Evolutionary conservation across 2,888 invertebrate species (phyloP).

Genomic region (Ochropleura plecta): DNA sequence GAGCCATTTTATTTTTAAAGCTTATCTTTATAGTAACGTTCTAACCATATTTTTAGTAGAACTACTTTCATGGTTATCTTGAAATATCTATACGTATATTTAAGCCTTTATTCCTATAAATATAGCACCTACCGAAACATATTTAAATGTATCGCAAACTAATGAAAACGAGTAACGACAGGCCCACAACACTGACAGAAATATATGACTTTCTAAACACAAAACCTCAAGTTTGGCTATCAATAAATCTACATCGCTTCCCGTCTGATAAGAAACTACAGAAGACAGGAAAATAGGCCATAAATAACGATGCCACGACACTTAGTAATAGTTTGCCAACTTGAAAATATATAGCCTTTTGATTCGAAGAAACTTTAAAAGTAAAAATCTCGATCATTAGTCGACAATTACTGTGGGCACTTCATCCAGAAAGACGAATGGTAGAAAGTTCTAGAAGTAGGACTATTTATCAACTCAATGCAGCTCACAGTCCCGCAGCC

Average conservation of each 20-base stretch:
- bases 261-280: slow-evolving; percentile 62
- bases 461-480: slow-evolving; percentile 68
- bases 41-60: slow-evolving; percentile 12
- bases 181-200: slow-evolving; percentile 24
- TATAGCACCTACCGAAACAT: neutral
- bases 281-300: slow-evolving; percentile 45
- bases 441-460: slow-evolving; percentile 66
- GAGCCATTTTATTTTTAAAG: slow-evolving; percentile 40
- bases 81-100: neutral
- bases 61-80: slow-evolving; percentile 3
- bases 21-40: slow-evolving; percentile 36
- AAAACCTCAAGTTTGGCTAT: slow-evolving; percentile 59
- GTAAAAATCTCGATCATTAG: slow-evolving; percentile 72
- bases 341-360: slow-evolving; percentile 37
- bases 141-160: slow-evolving; percentile 3
- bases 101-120: neutral
- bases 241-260: slow-evolving; percentile 66
- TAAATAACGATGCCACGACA: slow-evolving; percentile 52
- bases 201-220: slow-evolving; percentile 54
- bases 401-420: slow-evolving; percentile 72
- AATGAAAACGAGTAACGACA: slow-evolving; percentile 16
- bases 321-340: slow-evolving; percentile 39
- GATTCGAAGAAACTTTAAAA: slow-evolving; percentile 46
- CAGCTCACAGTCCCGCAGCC: slow-evolving; percentile 45
- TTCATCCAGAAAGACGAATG: slow-evolving; percentile 74